Conservation (phyloP, 1,140 invertebrate genomes). For the Bombus haemorrhoidalis region DNA sequence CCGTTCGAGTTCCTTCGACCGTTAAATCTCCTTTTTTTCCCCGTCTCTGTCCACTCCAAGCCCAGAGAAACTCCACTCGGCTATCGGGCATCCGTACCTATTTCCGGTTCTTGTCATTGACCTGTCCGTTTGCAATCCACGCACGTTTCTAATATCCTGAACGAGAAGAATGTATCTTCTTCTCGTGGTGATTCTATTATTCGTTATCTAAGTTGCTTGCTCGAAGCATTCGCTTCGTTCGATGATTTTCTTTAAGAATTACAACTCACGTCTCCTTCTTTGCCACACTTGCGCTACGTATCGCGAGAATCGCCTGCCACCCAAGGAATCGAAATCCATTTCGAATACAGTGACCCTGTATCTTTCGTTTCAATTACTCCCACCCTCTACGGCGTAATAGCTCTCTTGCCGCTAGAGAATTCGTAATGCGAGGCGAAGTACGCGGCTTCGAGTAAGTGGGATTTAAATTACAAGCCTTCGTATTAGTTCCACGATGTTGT, state of each 20-base stretch:
- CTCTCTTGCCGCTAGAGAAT: neutral
- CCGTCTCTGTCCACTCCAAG: neutral
- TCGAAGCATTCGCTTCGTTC: neutral
- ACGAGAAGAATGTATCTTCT: conserved; percentile 19
- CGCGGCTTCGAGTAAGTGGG: neutral
- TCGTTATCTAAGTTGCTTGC: conserved; percentile 20
- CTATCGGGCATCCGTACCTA: conserved; percentile 15
- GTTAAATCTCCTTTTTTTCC: conserved; percentile 39
- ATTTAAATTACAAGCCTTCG: neutral
- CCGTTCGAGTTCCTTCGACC: conserved; percentile 24
- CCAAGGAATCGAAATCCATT: conserved; percentile 8
- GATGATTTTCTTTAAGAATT: neutral
- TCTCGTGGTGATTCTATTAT: conserved; percentile 35
- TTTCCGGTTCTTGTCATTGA: conserved; percentile 46
- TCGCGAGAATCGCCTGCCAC: neutral
- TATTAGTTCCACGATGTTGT: neutral
- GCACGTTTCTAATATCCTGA: conserved; percentile 77
- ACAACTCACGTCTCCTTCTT: neutral
- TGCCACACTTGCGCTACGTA: neutral
- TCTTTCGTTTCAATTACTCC: neutral
- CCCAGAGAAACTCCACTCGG: neutral
- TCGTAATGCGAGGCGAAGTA: neutral
- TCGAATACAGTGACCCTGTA: neutral
- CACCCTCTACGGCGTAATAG: neutral
- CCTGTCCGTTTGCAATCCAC: conserved; percentile 57